These are phyloP conservation scores for Limosa lapponica DNA, from an alignment of 2,797 vertebrate genomes.

Conservation along the genomic window DNA sequence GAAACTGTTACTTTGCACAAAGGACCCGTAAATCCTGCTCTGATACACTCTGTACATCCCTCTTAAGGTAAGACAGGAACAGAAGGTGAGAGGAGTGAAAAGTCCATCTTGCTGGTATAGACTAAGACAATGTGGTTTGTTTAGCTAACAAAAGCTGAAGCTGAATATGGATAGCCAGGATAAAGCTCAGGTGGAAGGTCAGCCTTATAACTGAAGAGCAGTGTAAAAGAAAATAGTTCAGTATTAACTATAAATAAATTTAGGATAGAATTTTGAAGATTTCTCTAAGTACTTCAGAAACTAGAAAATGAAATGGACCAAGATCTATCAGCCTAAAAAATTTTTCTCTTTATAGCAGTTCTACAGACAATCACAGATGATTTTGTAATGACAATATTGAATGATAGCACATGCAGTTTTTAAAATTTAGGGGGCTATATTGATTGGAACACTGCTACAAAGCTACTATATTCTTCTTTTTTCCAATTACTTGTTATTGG, in stretches of 20 bases:
- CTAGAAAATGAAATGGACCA: background rate
- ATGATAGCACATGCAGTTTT: background rate
- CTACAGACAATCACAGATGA: background rate
- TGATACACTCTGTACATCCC: background rate
- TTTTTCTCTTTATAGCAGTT: background rate
- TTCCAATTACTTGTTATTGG: background rate
- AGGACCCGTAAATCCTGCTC: background rate
- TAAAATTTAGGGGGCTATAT: background rate
- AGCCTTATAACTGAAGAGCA: background rate
- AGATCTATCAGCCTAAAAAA: background rate
- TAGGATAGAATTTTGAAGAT: background rate
- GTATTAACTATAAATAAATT: background rate
- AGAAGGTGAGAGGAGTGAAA: background rate
- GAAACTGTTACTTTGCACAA: background rate
- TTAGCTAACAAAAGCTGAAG: background rate
- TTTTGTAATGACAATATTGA: background rate
- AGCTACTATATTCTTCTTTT: background rate
- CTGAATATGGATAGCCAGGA: accelerated
- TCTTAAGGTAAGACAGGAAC: background rate
- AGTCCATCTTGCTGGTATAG: too few species aligned
- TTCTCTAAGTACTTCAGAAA: background rate
- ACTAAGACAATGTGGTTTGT: background rate
- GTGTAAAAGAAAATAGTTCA: background rate
- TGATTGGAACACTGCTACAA: background rate
- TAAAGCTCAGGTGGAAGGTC: background rate